Base-by-base conservation (phyloP, 2,888 invertebrate genomes). In the Neoaliturus tenellus region DNA sequence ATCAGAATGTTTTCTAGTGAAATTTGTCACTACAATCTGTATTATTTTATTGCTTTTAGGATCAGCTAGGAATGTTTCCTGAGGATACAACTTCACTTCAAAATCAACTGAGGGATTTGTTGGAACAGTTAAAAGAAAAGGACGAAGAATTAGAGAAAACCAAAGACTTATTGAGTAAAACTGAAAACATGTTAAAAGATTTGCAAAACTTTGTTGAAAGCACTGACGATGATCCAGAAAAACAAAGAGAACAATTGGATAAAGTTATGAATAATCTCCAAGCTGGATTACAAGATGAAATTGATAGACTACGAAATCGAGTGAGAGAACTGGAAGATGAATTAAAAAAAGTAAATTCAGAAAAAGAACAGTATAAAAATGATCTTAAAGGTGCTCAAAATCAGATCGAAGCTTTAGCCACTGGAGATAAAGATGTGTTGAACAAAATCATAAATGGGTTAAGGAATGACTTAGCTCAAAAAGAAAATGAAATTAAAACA, bases 71-170 rank as follows among this genome's bases (percentile, higher is more conserved):
- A n/a, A 4, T 12, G 58, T 58, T 23, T 23, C 58, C 58, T 8
- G 33, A 69, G 20, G 69, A 69, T 20, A 2, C n/a, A 12, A 39
- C 17, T 0, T 4, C 6, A 1, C 39, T 69, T 1, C 35, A 75
- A 75, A 44, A 20, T 2, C 73, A 75, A 20, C 17, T 75, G 14
- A 44, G 25, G 3, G 73, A 75, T 44, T n/a, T 75, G 17, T 28
- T 44, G 44, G 12, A 75, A 44, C 73, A 75, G n/a, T 28, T 44
- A 3, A 75, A 75, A 28, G 28, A 28, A 48, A 75, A 75, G 28
- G 73, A 75, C 12, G 44, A 75, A 28, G 73, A 75, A n/a, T 75
- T 75, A 17, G 48, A 75, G 17, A 75, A 44, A 75, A 75, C 73
- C 5, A 75, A 75, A 28, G 44, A 75, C 2, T 14, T 75, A 28